Conservation (phyloP, 2,888 invertebrate species). For the Cataglyphis altisquamis region DNA sequence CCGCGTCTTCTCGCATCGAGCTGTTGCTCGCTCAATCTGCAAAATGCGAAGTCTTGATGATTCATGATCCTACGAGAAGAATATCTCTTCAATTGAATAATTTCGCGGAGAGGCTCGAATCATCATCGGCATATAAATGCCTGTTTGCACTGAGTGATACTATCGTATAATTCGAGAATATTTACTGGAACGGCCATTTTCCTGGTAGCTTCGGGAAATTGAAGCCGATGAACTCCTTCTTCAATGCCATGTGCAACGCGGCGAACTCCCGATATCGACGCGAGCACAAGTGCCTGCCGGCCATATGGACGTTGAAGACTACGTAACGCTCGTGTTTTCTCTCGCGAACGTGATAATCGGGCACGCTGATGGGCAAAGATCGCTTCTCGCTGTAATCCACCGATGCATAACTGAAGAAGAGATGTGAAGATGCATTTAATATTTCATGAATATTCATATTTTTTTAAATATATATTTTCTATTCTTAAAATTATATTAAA, state of each 20-base stretch:
- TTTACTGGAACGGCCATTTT: constrained; percentile 97
- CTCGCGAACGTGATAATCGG: constrained; percentile 97
- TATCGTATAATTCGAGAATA: constrained; percentile 67
- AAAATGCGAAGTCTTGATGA: neutral
- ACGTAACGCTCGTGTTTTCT: constrained; percentile 96
- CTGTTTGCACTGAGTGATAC: neutral
- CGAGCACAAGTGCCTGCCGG: constrained; percentile 98
- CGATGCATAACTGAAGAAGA: constrained; percentile 89
- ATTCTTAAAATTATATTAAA: neutral
- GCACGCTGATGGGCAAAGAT: constrained; percentile 95
- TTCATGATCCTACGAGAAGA: neutral
- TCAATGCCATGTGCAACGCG: constrained; percentile 94
- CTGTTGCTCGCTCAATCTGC: constrained; percentile 96
- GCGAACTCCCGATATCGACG: constrained; percentile 98
- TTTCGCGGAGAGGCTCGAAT: neutral
- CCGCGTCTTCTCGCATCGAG: constrained; percentile 97
- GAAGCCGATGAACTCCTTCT: constrained; percentile 98
- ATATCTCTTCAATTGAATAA: neutral
- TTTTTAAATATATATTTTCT: neutral
- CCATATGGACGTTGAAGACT: constrained; percentile 99
- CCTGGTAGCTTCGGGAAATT: constrained; percentile 99
- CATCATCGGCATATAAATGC: neutral
- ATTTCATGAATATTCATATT: neutral
- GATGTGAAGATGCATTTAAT: neutral
- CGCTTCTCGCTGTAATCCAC: constrained; percentile 98